Base-by-base conservation (phyloP, 2,113 vertebrate genomes). In the rabbit (Oryctolagus cuniculus) region DNA sequence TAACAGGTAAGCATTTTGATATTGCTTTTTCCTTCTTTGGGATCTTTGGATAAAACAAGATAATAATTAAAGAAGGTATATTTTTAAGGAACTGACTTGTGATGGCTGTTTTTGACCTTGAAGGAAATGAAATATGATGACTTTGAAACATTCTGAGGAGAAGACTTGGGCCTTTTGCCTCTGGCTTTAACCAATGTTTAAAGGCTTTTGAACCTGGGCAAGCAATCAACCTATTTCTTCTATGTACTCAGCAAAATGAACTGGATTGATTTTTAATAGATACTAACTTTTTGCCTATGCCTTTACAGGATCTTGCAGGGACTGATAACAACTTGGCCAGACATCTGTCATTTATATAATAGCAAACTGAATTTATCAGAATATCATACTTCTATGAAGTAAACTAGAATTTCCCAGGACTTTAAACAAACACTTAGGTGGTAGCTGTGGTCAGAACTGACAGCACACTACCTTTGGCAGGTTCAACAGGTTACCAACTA, bases 1-100 rank as follows among this genome's bases (percentile, higher is more conserved):
- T 73, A 95, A 93, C 63, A 96, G 25, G 44, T 36, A 94, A 92
- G 69, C 94, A 93, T 97, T 97, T 96, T 96, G 79, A 96, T 93
- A 66, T 3, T 91, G 38, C 36, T 93, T 90, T 78, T 44, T 84
- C 27, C 94, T 75, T 95, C 61, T 86, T 87, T 75, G 53, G 84
- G 87, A 83, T 97, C 67, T 61, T 92, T 93, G 63, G 27, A 92
- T 84, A 36, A 97, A 95, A 69, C 12, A 53, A 82, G 84, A 93
- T 78, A 90, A 13, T 49, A 94, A 88, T 96, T 94, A 96, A 95
- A 92, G 69, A 67, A 55, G 8, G 12, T 51, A 87, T 51, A 64
- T 63, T 83, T 83, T 93, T 95, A 72, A 97, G 96, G 70, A 94
- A 87, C 4, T 93, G 21, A 44, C 44, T 92, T 96, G 67, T n/a